Evolutionary conservation across 2,888 invertebrate species (phyloP), one percentile per base, ranked within the genome.

Genomic region (Hoplodrina blanda): DNA sequence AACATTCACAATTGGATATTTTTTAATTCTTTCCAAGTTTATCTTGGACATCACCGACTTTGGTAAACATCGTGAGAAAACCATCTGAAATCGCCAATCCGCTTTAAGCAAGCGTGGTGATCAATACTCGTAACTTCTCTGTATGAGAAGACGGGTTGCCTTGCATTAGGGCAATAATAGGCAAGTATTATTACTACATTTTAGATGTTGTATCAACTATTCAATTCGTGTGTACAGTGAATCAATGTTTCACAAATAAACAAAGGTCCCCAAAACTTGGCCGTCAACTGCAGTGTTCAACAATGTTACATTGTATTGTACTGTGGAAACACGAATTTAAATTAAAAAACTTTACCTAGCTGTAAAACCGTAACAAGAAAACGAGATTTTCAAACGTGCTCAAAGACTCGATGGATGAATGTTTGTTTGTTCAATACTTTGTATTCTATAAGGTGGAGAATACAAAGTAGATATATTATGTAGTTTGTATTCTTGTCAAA

Each of bases 281-380:
- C 44, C 60, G 66, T 61, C 80, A 75, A 78, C 76, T 74, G 82
- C 76, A 80, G 46, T 67, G 57, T 60, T 81, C 69, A 81, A 82
- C 77, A 81, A 71, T 73, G 76, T 87, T 71, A 76, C 82, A 70
- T 71, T 71, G 79, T 78, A 82, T 82, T 85, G 86, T 86, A 74
- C 82, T 64, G 65, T 49, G 49, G 69, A 49, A 64, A 83, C 84
- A 84, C 84, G 77, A 86, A 88, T 88, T 88, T 85, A 88, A 88
- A 89, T 89, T 87, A 88, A 88, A 89, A 89, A 88, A 88, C 86
- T 88, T 89, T 80, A 64, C 65, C 73, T 64, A 74, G 77, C 78
- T 73, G 53, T 73, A 83, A 59, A 56, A 86, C 73, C 76, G 85
- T 77, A 83, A 85, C 84, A 86, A 87, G 88, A 82, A 85, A 85